phyloP scores from a whole-genome alignment of 2,113 vertebrate species.

The Oceanites oceanicus region DNA sequence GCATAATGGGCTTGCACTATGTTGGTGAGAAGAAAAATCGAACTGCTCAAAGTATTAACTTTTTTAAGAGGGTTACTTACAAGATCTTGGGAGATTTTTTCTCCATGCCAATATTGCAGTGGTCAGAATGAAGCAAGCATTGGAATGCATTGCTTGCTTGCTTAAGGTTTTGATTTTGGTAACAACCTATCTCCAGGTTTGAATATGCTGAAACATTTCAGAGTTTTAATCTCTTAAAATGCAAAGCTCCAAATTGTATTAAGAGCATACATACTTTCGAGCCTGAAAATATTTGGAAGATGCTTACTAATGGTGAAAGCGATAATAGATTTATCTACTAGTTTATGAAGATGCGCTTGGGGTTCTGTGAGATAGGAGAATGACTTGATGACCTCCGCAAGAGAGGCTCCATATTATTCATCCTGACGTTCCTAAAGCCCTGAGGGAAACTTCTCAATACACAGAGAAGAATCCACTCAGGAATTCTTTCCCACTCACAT shows the following conservation, averaged over 20 bases:
- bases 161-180: not conserved
- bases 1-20: fast-evolving
- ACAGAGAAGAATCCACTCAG: not conserved
- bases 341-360: not conserved
- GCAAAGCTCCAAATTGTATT: too few species aligned
- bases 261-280: not conserved
- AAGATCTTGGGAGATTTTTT: not conserved
- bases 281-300: not conserved
- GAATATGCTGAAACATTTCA: not conserved
- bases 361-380: not conserved
- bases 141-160: not conserved
- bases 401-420: not conserved
- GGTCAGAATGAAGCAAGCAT: not conserved
- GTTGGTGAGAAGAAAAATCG: not conserved
- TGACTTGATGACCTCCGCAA: not conserved
- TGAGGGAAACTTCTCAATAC: not conserved
- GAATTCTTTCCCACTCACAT: not conserved
- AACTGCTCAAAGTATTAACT: not conserved
- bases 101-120: fast-evolving
- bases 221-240: not conserved
- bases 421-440: not conserved
- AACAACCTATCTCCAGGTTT: not conserved
- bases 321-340: not conserved
- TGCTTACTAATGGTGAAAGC: not conserved
- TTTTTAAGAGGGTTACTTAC: not conserved